Percentiles rank a stretch among this genome's conserved stretches.
These are phyloP conservation scores for Ellobius talpinus DNA, from an alignment of 2,113 vertebrate species.

Conservation along the genomic window DNA sequence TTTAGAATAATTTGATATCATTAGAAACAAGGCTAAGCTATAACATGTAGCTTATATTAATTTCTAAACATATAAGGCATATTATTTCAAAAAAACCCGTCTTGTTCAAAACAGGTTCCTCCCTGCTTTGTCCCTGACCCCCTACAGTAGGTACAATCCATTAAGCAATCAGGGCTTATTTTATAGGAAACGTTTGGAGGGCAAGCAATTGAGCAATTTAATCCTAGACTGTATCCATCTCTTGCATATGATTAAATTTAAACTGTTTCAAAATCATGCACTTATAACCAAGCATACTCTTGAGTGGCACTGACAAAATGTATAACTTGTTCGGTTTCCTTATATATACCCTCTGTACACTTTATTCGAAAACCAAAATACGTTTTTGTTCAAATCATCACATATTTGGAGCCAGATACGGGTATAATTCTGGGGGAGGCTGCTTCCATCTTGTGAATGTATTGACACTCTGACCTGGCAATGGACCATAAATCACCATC, in stretches of 20 bases:
- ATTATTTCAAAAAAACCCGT: not conserved
- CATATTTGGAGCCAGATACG: not conserved
- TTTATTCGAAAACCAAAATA: not conserved
- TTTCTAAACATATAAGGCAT: slow-evolving; percentile 23
- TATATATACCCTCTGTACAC: not conserved
- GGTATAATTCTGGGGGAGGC: not conserved
- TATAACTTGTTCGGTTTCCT: not conserved
- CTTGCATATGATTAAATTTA: slow-evolving; percentile 1
- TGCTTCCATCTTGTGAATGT: not conserved
- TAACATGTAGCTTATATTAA: not conserved
- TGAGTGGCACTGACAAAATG: not conserved
- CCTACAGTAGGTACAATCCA: not conserved
- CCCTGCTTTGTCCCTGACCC: not conserved
- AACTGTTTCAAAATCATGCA: slow-evolving; percentile 9
- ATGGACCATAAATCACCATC: not conserved
- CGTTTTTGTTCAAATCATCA: slow-evolving; percentile 43
- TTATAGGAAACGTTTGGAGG: not conserved
- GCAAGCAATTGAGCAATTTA: not conserved
- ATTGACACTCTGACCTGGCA: not conserved
- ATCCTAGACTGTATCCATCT: not conserved
- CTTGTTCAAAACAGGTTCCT: not conserved
- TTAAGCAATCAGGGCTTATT: not conserved
- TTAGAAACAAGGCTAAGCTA: slow-evolving; percentile 11
- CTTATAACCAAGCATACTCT: not conserved
- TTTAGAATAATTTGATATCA: slow-evolving; percentile 8